Evolutionary conservation across 2,888 invertebrate species (phyloP), one percentile per base, ranked within the genome.

Genomic region (Tachystola acroxantha): DNA sequence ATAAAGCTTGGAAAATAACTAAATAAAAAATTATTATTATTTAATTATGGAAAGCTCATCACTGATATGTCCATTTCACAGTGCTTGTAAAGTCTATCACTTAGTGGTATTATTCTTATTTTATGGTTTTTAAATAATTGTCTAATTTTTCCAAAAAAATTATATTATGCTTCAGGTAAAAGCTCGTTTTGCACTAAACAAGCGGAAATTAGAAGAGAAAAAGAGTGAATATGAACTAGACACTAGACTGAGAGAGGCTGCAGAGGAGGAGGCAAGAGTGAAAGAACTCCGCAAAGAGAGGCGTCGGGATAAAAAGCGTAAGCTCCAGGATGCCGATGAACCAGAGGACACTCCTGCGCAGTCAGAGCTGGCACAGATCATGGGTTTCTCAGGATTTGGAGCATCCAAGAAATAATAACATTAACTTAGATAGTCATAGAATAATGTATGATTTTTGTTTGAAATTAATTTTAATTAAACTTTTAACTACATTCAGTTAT

Each of bases 361-460:
- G 29, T 87, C 86, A 27, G 96, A 96, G 65, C 89, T 98, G 67
- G 94, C 96, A 10, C 92, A 94, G 50, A 92, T 98, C 45, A 98
- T 98, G 98, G 98, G 98, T 6, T 98, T 98, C 71, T 93, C 95
- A 5, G 97, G 97, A 0, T 98, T 98, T 82, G 96, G 96, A 5
- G 91, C 93, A 2, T 90, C 94, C 3, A 96, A 95, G 64, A 95
- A 95, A 71, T 92, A 89, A 79, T 60, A 48, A n/a, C 10, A 16
- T n/a, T 20, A 25, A 9, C 9, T 2, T 20, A 27, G 16, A 6
- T n/a, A 24, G 9, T 7, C 4, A 22, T 22, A n/a, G 7, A n/a
- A n/a, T n/a, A 24, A 24, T n/a, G n/a, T 24, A 24, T 24, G 24
- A 24, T n/a, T 7, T 24, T 24, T 24, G 2, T 24, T 24, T n/a